Conservation (phyloP, 64 coral and sea anemone species). For the Montipora sp. region DNA sequence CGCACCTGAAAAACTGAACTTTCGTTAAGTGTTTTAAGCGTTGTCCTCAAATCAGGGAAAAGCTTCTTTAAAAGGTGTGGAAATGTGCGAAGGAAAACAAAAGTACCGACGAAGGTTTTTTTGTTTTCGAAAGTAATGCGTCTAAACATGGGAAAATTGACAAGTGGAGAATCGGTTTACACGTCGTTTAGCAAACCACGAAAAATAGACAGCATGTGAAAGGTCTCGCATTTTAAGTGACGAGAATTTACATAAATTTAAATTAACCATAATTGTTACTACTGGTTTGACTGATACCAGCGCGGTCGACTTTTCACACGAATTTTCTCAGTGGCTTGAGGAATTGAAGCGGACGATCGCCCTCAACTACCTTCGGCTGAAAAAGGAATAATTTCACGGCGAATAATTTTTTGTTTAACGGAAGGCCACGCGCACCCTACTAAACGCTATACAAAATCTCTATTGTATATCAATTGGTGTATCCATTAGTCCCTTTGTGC, state of each 20-base stretch:
- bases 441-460: conserved; percentile 92
- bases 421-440: conserved; percentile 37
- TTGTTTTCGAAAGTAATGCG: conserved; percentile 79
- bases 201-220: conserved; percentile 76
- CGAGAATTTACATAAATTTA: conserved; percentile 91
- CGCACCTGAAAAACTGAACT: conserved; percentile 31
- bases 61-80: conserved; percentile 48
- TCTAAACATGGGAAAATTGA: conserved; percentile 68
- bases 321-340: conserved; percentile 30
- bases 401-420: conserved; percentile 57
- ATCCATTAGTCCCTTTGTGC: conserved; percentile 86
- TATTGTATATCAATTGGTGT: conserved; percentile 92
- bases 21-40: conserved; percentile 59
- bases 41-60: conserved; percentile 59
- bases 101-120: conserved; percentile 43
- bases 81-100: conserved; percentile 52
- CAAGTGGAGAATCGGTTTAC: conserved; percentile 77
- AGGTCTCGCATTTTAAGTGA: conserved; percentile 80
- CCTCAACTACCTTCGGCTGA: neutral
- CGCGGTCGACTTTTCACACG: conserved; percentile 49
- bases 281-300: conserved; percentile 70
- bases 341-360: neutral
- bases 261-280: conserved; percentile 90
- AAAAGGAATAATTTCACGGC: neutral
- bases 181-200: conserved; percentile 84